These are phyloP conservation scores for Phylloscopus trochilus DNA, from an alignment of 2,113 vertebrate species.

Conservation along the genomic window DNA sequence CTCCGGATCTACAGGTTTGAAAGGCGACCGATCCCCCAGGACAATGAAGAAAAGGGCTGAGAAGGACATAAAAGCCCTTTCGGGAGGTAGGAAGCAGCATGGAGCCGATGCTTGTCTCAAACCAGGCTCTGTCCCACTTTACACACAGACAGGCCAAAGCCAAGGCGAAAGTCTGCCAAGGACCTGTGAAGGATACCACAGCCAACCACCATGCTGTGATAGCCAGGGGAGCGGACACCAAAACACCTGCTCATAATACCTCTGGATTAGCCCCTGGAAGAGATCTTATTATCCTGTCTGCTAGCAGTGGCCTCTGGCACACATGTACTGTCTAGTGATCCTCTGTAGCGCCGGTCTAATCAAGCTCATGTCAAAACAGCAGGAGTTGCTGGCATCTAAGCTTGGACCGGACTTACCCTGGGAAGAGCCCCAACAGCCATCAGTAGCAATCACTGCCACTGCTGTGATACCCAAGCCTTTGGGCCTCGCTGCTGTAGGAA, in stretches of 20 bases:
- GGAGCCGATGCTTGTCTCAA: not conserved
- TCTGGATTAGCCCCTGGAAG: not conserved
- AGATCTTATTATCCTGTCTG: not conserved
- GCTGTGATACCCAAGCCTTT: not conserved
- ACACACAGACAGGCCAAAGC: accelerated
- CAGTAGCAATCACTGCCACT: not conserved
- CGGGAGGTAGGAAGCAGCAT: accelerated
- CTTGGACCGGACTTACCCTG: not conserved
- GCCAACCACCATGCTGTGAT: not conserved
- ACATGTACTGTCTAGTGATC: not conserved
- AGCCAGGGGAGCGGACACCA: not conserved
- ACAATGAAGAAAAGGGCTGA: not conserved
- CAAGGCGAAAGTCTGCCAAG: not conserved
- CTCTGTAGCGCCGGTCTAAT: not conserved
- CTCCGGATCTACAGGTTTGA: not conserved
- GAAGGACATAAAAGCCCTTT: not conserved
- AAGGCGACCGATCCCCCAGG: not conserved
- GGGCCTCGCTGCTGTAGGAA: not conserved
- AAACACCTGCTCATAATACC: not conserved
- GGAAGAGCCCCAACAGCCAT: slow-evolving; percentile 48
- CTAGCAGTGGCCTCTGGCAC: slow-evolving; percentile 32
- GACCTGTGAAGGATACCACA: not conserved
- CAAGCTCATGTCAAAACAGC: slow-evolving; percentile 45
- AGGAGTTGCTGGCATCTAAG: slow-evolving; percentile 41
- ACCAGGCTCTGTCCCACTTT: not conserved